phyloP scores from a whole-genome alignment of 2,113 vertebrate genomes.

The Pavo muticus region DNA sequence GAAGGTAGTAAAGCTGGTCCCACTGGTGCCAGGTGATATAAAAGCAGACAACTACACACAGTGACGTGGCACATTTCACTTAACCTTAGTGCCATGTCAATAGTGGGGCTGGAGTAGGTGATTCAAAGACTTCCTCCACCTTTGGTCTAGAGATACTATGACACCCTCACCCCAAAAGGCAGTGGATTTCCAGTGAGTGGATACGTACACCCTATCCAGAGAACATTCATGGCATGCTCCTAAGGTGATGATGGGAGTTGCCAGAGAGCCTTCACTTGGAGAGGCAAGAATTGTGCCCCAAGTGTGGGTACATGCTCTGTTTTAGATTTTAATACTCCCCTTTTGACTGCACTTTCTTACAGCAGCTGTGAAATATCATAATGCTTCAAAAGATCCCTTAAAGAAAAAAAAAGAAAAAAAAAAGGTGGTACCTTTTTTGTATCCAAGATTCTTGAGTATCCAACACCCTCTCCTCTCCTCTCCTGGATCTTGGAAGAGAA shows the following conservation, averaged over 20 bases:
- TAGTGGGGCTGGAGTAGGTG: not conserved
- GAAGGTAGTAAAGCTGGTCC: not conserved
- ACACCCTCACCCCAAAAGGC: not conserved
- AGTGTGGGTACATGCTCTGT: not conserved
- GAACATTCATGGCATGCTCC: not conserved
- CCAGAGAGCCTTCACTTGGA: not conserved
- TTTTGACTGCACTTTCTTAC: not conserved
- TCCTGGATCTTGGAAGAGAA: not conserved
- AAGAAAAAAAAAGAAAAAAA: not conserved
- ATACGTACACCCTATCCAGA: not conserved
- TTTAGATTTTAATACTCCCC: not conserved
- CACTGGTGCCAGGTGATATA: not conserved
- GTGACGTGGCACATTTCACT: not conserved
- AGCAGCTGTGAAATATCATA: not conserved
- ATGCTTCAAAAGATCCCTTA: not conserved
- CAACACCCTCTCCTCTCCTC: not conserved
- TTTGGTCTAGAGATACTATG: not conserved
- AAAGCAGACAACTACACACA: not conserved
- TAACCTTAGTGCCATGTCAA: not conserved
- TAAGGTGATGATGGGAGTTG: rapidly evolving
- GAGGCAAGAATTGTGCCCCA: not conserved
- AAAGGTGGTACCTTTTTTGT: not conserved
- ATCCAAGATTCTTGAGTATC: not conserved
- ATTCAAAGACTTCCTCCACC: not conserved
- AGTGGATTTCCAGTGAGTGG: not conserved